These are phyloP conservation scores for Corythornis cristatus DNA, from an alignment of 2,113 vertebrate species.

Conservation along the genomic window DNA sequence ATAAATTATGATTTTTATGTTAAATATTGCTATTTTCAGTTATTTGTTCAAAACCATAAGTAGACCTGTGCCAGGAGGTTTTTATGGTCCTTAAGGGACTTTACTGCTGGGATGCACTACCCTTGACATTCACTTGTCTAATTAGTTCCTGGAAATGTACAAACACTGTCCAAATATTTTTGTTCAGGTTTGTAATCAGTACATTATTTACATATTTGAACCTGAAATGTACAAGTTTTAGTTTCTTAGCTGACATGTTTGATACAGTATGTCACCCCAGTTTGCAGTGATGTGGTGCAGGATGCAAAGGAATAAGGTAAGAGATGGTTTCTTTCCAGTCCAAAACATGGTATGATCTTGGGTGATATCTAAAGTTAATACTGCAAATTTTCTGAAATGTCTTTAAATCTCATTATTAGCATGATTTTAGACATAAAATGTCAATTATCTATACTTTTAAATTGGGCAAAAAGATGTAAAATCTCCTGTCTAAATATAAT, in stretches of 20 bases:
- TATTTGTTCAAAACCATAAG: not conserved
- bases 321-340: not conserved
- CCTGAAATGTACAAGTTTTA: not conserved
- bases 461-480: not conserved
- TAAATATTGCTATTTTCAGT: not conserved
- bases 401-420: not conserved
- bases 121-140: not conserved
- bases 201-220: not conserved
- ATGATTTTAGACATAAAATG: not conserved
- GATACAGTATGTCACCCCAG: not conserved
- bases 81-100: not conserved
- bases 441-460: not conserved
- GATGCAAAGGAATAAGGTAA: not conserved
- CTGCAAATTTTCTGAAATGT: not conserved
- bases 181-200: not conserved
- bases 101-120: not conserved
- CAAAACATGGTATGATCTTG: not conserved
- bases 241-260: not conserved
- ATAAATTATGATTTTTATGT: not conserved
- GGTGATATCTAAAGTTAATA: not conserved
- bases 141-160: not conserved
- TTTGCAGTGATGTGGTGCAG: accelerated
- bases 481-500: not conserved
- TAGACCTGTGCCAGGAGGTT: not conserved
- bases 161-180: not conserved